These are phyloP conservation scores for Cremastobaeus sp. DNA, from an alignment of 2,888 invertebrate genomes.

Conservation along the genomic window DNA sequence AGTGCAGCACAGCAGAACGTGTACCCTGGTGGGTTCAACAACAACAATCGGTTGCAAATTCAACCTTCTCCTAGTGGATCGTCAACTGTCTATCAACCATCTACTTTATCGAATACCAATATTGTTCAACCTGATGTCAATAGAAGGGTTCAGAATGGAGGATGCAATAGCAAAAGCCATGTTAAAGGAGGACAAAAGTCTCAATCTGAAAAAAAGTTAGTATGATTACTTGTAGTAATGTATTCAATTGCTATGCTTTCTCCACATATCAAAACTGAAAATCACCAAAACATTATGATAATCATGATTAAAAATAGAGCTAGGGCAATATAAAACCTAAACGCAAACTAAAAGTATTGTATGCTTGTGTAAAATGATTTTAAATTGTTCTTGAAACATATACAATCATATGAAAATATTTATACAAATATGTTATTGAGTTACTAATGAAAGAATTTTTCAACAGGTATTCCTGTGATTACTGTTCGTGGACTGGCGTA, in stretches of 20 bases:
- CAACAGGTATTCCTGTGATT: slow-evolving; percentile 88
- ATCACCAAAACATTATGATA: too few species aligned
- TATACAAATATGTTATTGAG: too few species aligned
- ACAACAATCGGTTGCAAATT: slow-evolving; percentile 70
- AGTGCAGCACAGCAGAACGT: slow-evolving; percentile 61
- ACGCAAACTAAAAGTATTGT: too few species aligned
- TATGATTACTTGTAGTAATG: neutral
- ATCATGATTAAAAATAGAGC: too few species aligned
- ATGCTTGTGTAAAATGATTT: too few species aligned
- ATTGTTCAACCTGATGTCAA: slow-evolving; percentile 70
- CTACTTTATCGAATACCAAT: slow-evolving; percentile 67
- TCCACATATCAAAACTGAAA: too few species aligned
- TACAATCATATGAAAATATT: too few species aligned
- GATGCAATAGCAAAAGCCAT: slow-evolving; percentile 76
- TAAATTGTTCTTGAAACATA: too few species aligned
- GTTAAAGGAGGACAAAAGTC: slow-evolving; percentile 72
- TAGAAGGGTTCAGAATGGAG: slow-evolving; percentile 72
- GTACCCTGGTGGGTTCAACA: slow-evolving; percentile 68
- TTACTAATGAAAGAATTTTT: too few species aligned
- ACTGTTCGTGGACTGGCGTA: slow-evolving; percentile 94
- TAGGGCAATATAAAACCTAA: too few species aligned
- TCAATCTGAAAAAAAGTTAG: slow-evolving; percentile 71
- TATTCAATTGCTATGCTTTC: neutral
- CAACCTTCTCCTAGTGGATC: slow-evolving; percentile 66
- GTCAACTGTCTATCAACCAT: slow-evolving; percentile 69